Conservation (phyloP, 1,140 invertebrate genomes). For the Panagrolaimus sp. region DNA sequence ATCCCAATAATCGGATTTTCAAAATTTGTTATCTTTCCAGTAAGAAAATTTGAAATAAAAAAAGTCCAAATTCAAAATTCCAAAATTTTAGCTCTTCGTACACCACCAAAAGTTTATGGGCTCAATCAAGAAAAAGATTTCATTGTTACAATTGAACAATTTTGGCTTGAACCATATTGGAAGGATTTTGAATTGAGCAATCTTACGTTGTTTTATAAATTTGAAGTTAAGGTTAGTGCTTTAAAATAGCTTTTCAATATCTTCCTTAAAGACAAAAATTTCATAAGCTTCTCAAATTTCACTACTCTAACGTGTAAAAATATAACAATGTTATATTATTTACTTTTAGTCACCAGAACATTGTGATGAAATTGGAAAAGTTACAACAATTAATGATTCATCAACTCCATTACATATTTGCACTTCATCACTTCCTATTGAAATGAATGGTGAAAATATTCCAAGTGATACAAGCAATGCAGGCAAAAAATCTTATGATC, state of each 20-base stretch:
- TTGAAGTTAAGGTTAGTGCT: neutral
- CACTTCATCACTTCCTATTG: neutral
- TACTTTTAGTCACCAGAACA: no score
- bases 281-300: no score
- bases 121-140: neutral
- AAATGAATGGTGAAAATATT: conserved; percentile 1
- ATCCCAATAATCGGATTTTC: neutral
- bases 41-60: neutral
- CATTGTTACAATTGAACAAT: neutral
- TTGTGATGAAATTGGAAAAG: neutral
- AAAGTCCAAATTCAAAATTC: neutral
- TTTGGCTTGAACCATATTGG: conserved; percentile 8
- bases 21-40: conserved; percentile 9
- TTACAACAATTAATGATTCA: conserved; percentile 1
- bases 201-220: neutral
- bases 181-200: conserved; percentile 11
- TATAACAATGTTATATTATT: no score
- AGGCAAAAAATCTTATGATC: neutral
- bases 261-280: no score
- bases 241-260: no score
- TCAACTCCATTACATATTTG: neutral
- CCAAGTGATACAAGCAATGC: neutral
- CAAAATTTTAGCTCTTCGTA: conserved; percentile 7
- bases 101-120: conserved; percentile 2
- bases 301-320: no score